Conservation (phyloP, 2,797 vertebrate genomes). For the Geotrypetes seraphini region DNA sequence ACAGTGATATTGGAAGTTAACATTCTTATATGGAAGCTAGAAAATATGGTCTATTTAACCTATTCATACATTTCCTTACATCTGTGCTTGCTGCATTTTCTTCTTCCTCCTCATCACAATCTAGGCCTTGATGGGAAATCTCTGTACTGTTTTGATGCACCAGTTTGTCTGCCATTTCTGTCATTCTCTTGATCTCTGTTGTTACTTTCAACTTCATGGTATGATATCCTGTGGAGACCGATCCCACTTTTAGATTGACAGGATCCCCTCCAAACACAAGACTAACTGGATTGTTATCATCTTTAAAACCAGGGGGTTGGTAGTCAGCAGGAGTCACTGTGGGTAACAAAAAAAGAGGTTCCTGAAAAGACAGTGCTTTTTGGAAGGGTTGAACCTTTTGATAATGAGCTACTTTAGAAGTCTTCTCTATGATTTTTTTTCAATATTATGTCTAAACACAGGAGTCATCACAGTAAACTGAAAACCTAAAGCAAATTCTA, state of each 20-base stretch:
- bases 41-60: no score
- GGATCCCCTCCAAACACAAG: slow-evolving; percentile 72
- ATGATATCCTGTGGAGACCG: slow-evolving; percentile 76
- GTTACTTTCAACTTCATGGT: slow-evolving; percentile 69
- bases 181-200: slow-evolving; percentile 67
- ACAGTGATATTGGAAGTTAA: no score
- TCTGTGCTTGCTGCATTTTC: slow-evolving; percentile 29
- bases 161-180: slow-evolving; percentile 21
- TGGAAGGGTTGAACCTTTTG: no score
- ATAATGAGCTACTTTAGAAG: no score
- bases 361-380: no score
- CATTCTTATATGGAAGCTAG: no score
- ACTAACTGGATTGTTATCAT: slow-evolving; percentile 22
- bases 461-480: no score
- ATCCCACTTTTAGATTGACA: slow-evolving; percentile 65
- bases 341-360: no score
- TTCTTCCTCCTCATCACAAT: slow-evolving; percentile 41
- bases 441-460: no score
- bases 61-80: no score
- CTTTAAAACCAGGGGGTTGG: slow-evolving; percentile 57
- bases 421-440: no score
- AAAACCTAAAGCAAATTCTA: no score
- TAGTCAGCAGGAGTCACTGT: slow-evolving; percentile 53
- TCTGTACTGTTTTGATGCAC: slow-evolving; percentile 24
- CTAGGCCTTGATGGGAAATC: slow-evolving; percentile 48